Percentiles rank a stretch among this genome's conserved stretches.
These are phyloP conservation scores for Ormyrus pomaceus DNA, from an alignment of 2,888 invertebrate genomes.

Conservation along the genomic window DNA sequence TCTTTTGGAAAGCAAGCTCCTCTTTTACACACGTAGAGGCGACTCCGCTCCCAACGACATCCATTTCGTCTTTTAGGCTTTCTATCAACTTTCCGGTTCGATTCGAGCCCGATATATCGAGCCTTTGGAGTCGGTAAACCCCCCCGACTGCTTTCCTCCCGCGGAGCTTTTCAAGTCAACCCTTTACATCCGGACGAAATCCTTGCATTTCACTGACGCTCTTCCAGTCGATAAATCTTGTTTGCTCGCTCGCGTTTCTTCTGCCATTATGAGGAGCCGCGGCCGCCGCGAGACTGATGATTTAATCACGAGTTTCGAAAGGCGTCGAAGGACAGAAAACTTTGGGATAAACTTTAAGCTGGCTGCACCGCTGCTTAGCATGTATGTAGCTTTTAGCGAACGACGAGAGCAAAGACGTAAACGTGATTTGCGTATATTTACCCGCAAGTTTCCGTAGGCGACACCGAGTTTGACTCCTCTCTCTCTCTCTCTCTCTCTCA, in stretches of 20 bases:
- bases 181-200: slow-evolving; percentile 10
- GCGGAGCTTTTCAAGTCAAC: slow-evolving; percentile 22
- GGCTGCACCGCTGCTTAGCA: not conserved
- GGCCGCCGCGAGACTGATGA: not conserved
- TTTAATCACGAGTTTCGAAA: slow-evolving; percentile 34
- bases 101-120: slow-evolving; percentile 7
- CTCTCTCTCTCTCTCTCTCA: too few species aligned
- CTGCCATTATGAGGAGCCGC: not conserved
- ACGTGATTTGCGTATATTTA: slow-evolving; percentile 50
- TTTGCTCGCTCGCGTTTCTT: not conserved
- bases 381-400: not conserved
- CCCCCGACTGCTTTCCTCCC: not conserved
- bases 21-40: not conserved
- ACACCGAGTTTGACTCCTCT: slow-evolving; percentile 42
- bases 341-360: slow-evolving; percentile 33
- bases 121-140: not conserved
- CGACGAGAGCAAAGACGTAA: slow-evolving; percentile 36
- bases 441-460: slow-evolving; percentile 54
- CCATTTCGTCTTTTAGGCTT: not conserved
- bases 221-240: not conserved
- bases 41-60: not conserved
- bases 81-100: slow-evolving; percentile 21
- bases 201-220: slow-evolving; percentile 3
- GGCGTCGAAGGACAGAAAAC: slow-evolving; percentile 31
- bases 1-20: slow-evolving; percentile 13